phyloP scores from a whole-genome alignment of 1,140 invertebrate genomes.

The Pseudoatta argentina region DNA sequence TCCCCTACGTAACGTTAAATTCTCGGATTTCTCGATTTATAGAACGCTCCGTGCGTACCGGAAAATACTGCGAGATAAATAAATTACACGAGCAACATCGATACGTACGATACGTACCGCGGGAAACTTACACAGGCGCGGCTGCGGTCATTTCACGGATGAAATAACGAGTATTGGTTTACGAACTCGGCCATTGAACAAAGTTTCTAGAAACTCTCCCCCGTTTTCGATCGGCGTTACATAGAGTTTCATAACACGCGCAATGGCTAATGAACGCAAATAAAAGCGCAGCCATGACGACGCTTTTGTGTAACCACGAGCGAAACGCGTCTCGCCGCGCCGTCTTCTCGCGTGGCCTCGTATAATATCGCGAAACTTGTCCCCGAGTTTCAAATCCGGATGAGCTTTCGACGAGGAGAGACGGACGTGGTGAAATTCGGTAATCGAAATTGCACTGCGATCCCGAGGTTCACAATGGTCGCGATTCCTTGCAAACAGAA shows the following conservation, averaged over 20 bases:
- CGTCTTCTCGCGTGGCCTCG: background rate
- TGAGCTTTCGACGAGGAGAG: background rate
- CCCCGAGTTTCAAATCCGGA: background rate
- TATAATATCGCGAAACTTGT: conserved; percentile 28
- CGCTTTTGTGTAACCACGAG: background rate
- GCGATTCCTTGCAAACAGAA: conserved; percentile 57
- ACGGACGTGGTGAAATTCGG: background rate
- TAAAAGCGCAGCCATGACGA: conserved; percentile 35
- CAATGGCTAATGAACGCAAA: conserved; percentile 51
- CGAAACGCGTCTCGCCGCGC: background rate
- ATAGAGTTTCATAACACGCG: conserved; percentile 50
- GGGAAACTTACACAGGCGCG: conserved; percentile 31
- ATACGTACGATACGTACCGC: background rate
- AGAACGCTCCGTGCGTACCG: background rate
- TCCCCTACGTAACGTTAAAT: conserved; percentile 2
- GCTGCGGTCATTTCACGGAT: conserved; percentile 52
- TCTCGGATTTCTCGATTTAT: conserved; percentile 33
- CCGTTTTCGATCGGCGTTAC: conserved; percentile 42
- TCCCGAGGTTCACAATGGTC: conserved; percentile 32
- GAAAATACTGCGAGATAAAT: conserved; percentile 46
- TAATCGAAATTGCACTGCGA: conserved; percentile 46
- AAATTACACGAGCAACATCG: conserved; percentile 37
- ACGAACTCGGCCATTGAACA: conserved; percentile 56
- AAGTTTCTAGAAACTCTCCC: conserved; percentile 11
- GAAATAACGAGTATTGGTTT: conserved; percentile 61